These are phyloP conservation scores for Nezara viridula DNA, from an alignment of 2,888 invertebrate species.

Conservation along the genomic window DNA sequence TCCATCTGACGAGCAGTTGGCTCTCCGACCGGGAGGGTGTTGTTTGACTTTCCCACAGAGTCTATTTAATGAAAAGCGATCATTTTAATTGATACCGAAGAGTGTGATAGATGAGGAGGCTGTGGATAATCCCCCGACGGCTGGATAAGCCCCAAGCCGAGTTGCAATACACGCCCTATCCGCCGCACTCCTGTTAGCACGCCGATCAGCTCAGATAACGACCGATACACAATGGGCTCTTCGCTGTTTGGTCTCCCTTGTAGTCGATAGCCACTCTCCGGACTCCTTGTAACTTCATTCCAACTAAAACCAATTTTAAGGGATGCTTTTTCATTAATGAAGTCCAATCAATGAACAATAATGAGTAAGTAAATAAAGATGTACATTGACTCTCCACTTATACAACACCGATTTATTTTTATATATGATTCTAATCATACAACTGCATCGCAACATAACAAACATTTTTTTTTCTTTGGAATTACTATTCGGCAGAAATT, in stretches of 20 bases:
- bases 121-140: background rate
- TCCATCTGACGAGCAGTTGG: slow-evolving; percentile 43
- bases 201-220: slow-evolving; percentile 31
- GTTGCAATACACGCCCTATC: slow-evolving; percentile 30
- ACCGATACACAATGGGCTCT: slow-evolving; percentile 18
- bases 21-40: background rate
- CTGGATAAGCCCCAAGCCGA: background rate
- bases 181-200: slow-evolving; percentile 45
- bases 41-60: slow-evolving; percentile 57
- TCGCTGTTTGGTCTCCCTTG: background rate
- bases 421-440: too few relatives aligned
- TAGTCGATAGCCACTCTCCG: background rate
- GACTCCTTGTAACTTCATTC: background rate
- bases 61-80: slow-evolving; percentile 40
- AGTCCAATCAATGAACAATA: background rate
- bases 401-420: too few relatives aligned
- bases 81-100: slow-evolving; percentile 16
- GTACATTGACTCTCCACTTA: too few relatives aligned
- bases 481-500: too few relatives aligned
- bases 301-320: background rate
- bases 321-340: background rate
- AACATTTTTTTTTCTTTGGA: too few relatives aligned
- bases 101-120: slow-evolving; percentile 11
- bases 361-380: too few relatives aligned
- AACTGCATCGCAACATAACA: too few relatives aligned